Evolutionary conservation across 2,113 vertebrate genomes (phyloP).

Genomic region (Camelus bactrianus): DNA sequence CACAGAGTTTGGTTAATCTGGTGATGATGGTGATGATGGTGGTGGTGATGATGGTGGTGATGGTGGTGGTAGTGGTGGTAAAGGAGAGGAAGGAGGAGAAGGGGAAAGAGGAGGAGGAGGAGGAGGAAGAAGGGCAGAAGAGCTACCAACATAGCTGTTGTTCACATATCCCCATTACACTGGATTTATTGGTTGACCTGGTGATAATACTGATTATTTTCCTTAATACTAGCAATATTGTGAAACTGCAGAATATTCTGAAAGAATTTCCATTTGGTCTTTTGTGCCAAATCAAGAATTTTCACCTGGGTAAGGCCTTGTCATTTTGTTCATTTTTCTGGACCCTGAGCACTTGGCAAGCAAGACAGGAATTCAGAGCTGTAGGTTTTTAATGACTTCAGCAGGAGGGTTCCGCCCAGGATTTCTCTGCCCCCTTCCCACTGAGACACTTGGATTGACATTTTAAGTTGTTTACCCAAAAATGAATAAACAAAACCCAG

Average conservation of each 20-base stretch:
- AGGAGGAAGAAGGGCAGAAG: not conserved
- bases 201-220: not conserved
- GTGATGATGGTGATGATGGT: not conserved
- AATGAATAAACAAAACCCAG: constrained; percentile 39
- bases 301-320: not conserved
- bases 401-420: not conserved
- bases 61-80: no score
- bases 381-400: not conserved
- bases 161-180: fast-evolving
- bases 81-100: not conserved
- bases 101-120: not conserved
- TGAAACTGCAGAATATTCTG: not conserved
- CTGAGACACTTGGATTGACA: not conserved
- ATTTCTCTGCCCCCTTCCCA: constrained; percentile 30
- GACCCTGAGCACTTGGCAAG: not conserved
- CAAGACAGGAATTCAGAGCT: not conserved
- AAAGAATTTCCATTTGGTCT: not conserved
- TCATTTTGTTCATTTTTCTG: not conserved
- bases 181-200: not conserved
- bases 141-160: not conserved
- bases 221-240: not conserved
- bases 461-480: constrained; percentile 70
- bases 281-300: not conserved
- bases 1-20: not conserved
- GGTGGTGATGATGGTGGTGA: no score